Evolutionary conservation across 2,113 vertebrate genomes (phyloP).

Genomic region (Cryptomyrus ogoouensis): DNA sequence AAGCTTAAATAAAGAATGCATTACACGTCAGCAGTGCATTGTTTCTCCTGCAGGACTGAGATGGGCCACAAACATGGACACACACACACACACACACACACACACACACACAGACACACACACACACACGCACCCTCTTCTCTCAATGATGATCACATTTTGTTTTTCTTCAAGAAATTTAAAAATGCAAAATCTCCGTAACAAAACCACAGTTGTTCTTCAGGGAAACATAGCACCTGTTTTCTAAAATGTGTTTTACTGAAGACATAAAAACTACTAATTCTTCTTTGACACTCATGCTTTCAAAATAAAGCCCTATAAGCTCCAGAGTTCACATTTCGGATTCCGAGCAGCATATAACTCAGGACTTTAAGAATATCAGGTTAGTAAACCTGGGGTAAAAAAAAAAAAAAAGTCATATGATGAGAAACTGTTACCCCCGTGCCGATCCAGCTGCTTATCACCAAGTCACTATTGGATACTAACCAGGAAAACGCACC

Average conservation of each 20-base stretch:
- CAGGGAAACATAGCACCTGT: neutral
- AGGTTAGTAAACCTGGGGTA: neutral
- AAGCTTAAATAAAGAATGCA: neutral
- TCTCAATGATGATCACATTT: neutral
- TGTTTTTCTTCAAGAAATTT: neutral
- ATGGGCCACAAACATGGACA: neutral
- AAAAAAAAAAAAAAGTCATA: neutral
- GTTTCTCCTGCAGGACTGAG: neutral
- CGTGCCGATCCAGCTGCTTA: neutral
- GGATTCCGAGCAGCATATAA: no score
- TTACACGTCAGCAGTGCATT: neutral
- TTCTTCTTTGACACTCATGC: neutral
- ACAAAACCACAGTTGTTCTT: neutral
- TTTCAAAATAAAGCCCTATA: neutral
- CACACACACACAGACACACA: neutral
- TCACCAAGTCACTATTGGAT: neutral
- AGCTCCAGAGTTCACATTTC: neutral
- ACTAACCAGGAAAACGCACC: neutral
- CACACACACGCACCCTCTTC: neutral
- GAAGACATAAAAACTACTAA: neutral
- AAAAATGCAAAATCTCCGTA: neutral
- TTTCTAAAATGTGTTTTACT: neutral
- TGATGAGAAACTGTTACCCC: neutral
- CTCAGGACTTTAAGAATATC: neutral
- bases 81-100: neutral